These are phyloP conservation scores for Delichon dasypus DNA, from an alignment of 2,797 vertebrate genomes.

Conservation along the genomic window DNA sequence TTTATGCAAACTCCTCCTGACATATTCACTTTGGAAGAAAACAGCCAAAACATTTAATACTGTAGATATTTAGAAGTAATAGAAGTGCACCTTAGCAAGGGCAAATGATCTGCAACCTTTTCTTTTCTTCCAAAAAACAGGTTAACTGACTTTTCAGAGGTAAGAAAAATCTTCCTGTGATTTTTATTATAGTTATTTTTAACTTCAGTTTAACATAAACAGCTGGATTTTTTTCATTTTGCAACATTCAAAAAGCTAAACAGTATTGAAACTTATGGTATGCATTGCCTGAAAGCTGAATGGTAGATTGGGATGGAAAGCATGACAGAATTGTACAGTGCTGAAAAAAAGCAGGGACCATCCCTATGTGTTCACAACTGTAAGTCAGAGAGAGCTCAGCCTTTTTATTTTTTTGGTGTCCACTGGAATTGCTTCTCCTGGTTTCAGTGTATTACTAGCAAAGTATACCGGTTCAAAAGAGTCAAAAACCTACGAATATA, in stretches of 20 bases:
- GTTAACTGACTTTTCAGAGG: background rate
- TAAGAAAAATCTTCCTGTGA: background rate
- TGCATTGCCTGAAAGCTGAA: background rate
- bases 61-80: background rate
- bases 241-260: background rate
- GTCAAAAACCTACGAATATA: background rate
- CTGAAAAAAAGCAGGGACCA: background rate
- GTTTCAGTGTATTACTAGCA: background rate
- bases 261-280: background rate
- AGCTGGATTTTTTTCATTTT: background rate
- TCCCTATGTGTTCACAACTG: background rate
- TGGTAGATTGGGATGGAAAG: background rate
- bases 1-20: background rate
- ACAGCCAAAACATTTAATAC: background rate
- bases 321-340: background rate
- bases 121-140: background rate
- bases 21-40: background rate
- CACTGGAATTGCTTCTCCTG: background rate
- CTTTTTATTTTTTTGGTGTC: background rate
- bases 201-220: background rate
- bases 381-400: background rate
- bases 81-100: background rate
- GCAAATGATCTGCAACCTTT: background rate
- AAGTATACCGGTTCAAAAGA: background rate
- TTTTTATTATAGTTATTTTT: background rate